These are phyloP conservation scores for Lampris megalopsis DNA, from an alignment of 2,113 vertebrate genomes.

Conservation along the genomic window DNA sequence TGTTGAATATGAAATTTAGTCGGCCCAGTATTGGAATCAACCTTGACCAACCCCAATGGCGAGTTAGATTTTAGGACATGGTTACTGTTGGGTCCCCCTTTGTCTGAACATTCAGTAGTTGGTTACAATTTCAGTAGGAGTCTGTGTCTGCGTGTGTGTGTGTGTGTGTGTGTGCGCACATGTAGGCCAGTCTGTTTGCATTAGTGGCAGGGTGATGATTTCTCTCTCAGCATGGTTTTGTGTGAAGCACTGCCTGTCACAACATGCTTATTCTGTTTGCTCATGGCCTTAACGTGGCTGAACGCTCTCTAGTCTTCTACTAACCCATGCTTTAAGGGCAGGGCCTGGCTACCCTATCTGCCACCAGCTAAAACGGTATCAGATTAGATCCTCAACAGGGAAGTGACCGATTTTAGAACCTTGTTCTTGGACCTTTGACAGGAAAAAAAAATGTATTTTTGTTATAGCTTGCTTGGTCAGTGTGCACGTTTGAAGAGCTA, in stretches of 20 bases:
- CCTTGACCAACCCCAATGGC: neutral
- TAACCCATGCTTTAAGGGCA: constrained; percentile 14
- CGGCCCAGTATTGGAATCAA: too few species aligned
- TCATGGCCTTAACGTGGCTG: constrained; percentile 58
- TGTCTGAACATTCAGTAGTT: constrained; percentile 27
- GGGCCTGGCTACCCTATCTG: neutral
- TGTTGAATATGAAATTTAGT: too few species aligned
- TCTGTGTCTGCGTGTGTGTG: constrained; percentile 26
- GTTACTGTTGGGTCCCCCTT: neutral
- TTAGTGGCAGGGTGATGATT: constrained; percentile 32
- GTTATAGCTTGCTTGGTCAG: too few species aligned
- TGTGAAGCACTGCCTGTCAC: constrained; percentile 56
- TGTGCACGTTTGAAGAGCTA: too few species aligned
- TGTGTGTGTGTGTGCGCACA: constrained; percentile 20
- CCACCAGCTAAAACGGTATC: neutral
- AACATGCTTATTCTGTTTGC: constrained; percentile 61
- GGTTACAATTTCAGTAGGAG: constrained; percentile 22
- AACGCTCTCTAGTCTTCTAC: constrained; percentile 29
- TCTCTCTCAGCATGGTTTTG: constrained; percentile 4
- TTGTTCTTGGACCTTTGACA: too few species aligned
- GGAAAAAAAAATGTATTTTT: too few species aligned
- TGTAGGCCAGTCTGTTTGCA: constrained; percentile 25
- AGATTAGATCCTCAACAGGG: neutral
- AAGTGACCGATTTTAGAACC: too few species aligned
- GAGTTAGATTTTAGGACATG: neutral